Percentiles rank a stretch among this genome's conserved stretches.
phyloP scores from a whole-genome alignment of 1,140 invertebrate genomes.

The Brevipalpus yothersi region DNA sequence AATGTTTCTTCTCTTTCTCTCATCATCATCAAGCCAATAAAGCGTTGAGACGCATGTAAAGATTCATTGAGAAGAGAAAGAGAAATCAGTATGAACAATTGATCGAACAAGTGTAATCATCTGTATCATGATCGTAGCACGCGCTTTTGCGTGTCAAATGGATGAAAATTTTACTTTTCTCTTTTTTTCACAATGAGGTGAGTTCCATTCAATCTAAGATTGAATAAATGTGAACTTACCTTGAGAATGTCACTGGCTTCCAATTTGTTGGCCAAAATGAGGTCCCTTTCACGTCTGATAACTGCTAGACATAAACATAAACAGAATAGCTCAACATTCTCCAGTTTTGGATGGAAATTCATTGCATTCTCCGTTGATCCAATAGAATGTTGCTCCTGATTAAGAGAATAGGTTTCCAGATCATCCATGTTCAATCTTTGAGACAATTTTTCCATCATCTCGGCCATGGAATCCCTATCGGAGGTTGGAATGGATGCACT shows the following conservation, averaged over 20 bases:
- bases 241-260: conserved; percentile 9
- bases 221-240: background rate
- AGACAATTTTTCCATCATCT: background rate
- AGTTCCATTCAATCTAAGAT: background rate
- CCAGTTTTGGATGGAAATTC: background rate
- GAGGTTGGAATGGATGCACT: background rate
- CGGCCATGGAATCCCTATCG: background rate
- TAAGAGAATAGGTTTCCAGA: background rate
- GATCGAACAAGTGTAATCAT: too few species aligned
- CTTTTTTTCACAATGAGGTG: too few species aligned
- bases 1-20: background rate
- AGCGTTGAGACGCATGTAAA: too few species aligned
- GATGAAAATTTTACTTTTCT: too few species aligned
- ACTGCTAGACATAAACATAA: conserved; percentile 8
- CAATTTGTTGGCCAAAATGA: conserved; percentile 7
- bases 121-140: too few species aligned
- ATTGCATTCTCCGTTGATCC: background rate
- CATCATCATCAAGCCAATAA: background rate
- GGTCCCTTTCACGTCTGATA: conserved; percentile 8
- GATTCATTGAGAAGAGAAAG: background rate
- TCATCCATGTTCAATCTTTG: background rate
- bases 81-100: background rate
- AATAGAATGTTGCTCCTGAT: background rate
- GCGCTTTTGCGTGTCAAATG: too few species aligned
- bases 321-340: conserved; percentile 8